Evolutionary conservation across 2,113 vertebrate genomes (phyloP).

Genomic region (Rhegmatorhina hoffmannsi): DNA sequence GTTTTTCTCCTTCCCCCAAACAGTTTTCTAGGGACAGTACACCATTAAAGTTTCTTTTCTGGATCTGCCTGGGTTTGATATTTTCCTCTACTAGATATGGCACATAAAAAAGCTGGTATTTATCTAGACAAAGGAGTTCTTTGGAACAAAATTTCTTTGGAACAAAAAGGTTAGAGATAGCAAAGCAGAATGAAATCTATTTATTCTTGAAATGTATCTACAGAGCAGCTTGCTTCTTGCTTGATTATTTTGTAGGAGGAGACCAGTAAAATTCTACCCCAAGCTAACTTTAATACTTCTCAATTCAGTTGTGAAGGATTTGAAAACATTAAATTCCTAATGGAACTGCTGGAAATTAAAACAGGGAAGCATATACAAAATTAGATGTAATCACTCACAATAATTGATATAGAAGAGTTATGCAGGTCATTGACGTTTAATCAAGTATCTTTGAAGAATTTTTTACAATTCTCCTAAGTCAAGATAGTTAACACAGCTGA

Average conservation of each 20-base stretch:
- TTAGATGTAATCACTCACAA: neutral
- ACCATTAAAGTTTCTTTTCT: neutral
- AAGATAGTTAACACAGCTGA: neutral
- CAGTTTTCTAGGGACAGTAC: neutral
- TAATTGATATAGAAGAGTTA: neutral
- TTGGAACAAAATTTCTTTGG: neutral
- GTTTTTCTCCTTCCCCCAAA: neutral
- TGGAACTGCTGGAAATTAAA: neutral
- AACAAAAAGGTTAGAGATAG: neutral
- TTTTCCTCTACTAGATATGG: neutral
- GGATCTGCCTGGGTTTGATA: neutral
- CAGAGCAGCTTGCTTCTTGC: neutral
- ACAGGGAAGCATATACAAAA: neutral
- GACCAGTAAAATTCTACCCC: neutral
- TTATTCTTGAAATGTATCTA: neutral
- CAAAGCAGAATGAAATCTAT: neutral
- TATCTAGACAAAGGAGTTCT: neutral
- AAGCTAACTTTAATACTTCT: neutral
- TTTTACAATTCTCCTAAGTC: neutral
- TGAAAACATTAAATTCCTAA: neutral
- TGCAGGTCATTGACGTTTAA: neutral
- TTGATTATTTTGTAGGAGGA: neutral
- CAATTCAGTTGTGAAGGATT: neutral
- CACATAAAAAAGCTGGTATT: neutral
- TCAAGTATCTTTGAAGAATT: neutral